These are phyloP conservation scores for Chromoteleia sp. DNA, from an alignment of 2,888 invertebrate species.

Conservation along the genomic window DNA sequence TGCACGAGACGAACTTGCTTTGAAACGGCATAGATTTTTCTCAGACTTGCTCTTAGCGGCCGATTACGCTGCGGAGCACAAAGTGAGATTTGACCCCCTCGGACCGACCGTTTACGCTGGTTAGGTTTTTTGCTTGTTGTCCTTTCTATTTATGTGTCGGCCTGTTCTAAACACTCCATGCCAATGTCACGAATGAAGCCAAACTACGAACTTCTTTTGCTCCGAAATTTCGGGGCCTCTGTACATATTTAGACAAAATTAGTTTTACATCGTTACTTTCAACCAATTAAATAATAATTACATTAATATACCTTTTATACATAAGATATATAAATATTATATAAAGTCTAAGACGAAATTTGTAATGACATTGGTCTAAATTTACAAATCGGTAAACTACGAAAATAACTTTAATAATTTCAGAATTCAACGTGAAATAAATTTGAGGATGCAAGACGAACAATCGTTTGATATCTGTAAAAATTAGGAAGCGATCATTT, in stretches of 20 bases:
- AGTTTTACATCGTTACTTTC: too few relatives aligned
- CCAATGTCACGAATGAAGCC: constrained; percentile 37
- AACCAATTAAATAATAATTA: too few relatives aligned
- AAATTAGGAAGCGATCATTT: too few relatives aligned
- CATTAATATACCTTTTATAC: too few relatives aligned
- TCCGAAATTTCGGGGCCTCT: too few relatives aligned
- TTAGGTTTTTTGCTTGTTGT: constrained; percentile 81
- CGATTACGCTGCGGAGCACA: constrained; percentile 90
- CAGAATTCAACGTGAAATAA: constrained; percentile 9
- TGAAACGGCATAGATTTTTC: constrained; percentile 91
- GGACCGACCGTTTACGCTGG: constrained; percentile 89
- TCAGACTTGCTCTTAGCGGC: constrained; percentile 91
- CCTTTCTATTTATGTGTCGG: constrained; percentile 52
- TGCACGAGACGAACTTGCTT: constrained; percentile 91
- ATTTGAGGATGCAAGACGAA: neutral
- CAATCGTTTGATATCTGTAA: too few relatives aligned
- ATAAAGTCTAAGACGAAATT: constrained; percentile 1
- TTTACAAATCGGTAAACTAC: constrained; percentile 16
- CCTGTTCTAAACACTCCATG: constrained; percentile 17
- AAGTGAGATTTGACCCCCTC: constrained; percentile 91
- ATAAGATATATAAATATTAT: too few relatives aligned
- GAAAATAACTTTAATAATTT: constrained; percentile 46
- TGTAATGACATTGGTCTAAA: constrained; percentile 50
- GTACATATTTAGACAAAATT: too few relatives aligned
- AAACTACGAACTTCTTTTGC: neutral